A percentile compares a stretch with the other conserved stretches of the same genome.
These are phyloP conservation scores for Odontomyia ornata DNA, from an alignment of 2,888 invertebrate species.

Conservation along the genomic window DNA sequence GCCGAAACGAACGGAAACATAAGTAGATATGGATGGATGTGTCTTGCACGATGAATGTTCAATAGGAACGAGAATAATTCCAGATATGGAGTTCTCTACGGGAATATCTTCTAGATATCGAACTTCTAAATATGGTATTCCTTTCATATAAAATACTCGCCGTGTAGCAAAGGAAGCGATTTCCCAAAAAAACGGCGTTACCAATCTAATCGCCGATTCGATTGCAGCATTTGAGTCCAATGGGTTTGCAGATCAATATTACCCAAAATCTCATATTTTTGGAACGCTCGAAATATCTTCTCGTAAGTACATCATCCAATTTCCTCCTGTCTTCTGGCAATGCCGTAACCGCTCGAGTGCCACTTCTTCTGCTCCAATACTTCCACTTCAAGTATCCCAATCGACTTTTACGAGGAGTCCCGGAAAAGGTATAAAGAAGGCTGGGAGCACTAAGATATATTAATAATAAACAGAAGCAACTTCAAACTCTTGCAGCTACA, in stretches of 20 bases:
- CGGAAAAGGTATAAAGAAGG: constrained; percentile 5
- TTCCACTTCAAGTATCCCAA: constrained; percentile 9
- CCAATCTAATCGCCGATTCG: background rate
- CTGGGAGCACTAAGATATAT: background rate
- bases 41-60: background rate
- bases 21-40: background rate
- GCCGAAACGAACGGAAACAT: too few relatives aligned
- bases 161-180: background rate
- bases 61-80: background rate
- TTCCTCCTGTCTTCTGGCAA: background rate
- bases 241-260: too few relatives aligned
- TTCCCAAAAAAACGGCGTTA: background rate
- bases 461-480: constrained; percentile 28
- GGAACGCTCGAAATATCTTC: background rate
- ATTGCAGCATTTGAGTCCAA: too few relatives aligned
- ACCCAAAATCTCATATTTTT: too few relatives aligned
- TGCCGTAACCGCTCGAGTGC: background rate
- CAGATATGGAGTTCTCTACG: background rate
- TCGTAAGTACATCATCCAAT: background rate
- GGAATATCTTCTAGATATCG: background rate
- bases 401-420: constrained; percentile 20
- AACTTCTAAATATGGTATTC: background rate
- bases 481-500: background rate
- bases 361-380: background rate
- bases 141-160: background rate